A percentile compares a stretch with the other conserved stretches of the same genome.
These are phyloP conservation scores for Elmis aenea DNA, from an alignment of 2,888 invertebrate genomes.

Conservation along the genomic window DNA sequence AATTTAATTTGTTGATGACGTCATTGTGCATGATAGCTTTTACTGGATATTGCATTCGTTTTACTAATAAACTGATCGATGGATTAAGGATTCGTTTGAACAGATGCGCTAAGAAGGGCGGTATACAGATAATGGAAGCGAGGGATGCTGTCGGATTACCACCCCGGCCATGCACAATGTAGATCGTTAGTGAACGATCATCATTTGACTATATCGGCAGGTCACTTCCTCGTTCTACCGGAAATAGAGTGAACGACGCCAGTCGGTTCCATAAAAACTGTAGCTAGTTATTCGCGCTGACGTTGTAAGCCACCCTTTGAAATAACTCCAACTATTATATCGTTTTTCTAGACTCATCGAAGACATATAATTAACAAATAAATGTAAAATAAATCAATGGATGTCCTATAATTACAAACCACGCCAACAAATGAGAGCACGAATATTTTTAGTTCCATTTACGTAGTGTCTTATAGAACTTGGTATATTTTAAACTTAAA, in stretches of 20 bases:
- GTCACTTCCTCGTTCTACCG: constrained; percentile 33
- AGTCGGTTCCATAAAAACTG: constrained; percentile 20
- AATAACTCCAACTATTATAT: too few species aligned
- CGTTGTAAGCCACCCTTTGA: constrained; percentile 13
- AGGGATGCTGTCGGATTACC: constrained; percentile 22
- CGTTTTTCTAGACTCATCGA: too few species aligned
- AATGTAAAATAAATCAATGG: too few species aligned
- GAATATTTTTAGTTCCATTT: too few species aligned
- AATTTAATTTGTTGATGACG: neutral
- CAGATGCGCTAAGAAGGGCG: constrained; percentile 12
- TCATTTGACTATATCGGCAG: constrained; percentile 38
- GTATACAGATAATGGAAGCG: constrained; percentile 10
- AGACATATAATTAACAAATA: constrained; percentile 13
- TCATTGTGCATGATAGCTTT: too few species aligned
- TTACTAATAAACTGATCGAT: constrained; percentile 13
- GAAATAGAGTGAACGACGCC: constrained; percentile 28
- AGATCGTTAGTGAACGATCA: constrained; percentile 37
- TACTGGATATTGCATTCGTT: too few species aligned
- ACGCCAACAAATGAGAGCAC: too few species aligned
- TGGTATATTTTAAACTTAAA: too few species aligned
- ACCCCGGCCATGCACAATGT: constrained; percentile 28
- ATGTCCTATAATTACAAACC: too few species aligned
- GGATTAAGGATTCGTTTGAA: constrained; percentile 15
- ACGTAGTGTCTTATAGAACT: too few species aligned
- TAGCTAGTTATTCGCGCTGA: constrained; percentile 20